Conservation (phyloP, 92 coral and sea anemone genomes). For the Muricea muricata region DNA sequence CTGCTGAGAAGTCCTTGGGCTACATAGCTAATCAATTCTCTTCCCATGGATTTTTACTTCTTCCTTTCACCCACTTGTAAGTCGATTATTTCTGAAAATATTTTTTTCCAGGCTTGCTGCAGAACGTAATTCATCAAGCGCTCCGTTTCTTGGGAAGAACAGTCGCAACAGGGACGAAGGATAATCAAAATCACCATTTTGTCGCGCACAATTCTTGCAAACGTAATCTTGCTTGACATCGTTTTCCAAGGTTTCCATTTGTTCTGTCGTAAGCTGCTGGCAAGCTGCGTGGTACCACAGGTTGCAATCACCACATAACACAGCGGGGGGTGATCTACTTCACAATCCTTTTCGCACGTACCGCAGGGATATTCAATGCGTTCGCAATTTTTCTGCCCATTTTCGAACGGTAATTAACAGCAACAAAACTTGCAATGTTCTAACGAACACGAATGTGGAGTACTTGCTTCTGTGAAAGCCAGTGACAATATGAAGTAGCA, state of each 20-base stretch:
- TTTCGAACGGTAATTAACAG: no score
- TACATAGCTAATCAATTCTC: background rate
- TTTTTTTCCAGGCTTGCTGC: background rate
- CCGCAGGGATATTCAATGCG: no score
- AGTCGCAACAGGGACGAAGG: background rate
- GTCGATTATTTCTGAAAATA: background rate
- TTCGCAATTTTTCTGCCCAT: no score
- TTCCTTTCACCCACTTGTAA: background rate
- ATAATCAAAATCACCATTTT: background rate
- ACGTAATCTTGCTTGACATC: background rate
- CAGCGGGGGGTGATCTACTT: background rate
- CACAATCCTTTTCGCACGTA: no score
- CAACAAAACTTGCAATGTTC: no score
- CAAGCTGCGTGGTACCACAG: background rate
- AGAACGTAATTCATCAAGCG: background rate
- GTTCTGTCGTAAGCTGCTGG: background rate
- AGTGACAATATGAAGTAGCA: no score
- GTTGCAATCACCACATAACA: background rate
- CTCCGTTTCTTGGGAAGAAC: background rate
- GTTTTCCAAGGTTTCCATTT: background rate
- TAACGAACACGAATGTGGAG: no score
- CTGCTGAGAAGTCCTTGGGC: background rate
- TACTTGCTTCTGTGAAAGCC: no score
- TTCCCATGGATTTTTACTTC: background rate
- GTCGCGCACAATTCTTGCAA: background rate